phyloP scores from a whole-genome alignment of 2,113 vertebrate genomes.

The Pterocles gutturalis region DNA sequence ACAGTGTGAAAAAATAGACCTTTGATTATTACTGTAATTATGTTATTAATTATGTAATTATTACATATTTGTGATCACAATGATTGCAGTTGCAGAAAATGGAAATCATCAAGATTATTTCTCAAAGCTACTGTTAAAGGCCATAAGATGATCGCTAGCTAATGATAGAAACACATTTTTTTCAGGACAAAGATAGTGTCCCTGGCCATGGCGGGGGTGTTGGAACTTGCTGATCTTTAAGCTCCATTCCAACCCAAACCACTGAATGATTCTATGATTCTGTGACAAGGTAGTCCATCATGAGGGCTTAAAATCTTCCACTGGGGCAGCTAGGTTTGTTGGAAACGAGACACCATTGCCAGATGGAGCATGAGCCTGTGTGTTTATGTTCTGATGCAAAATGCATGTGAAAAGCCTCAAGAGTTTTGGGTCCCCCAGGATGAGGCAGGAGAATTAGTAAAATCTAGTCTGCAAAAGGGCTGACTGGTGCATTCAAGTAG shows the following conservation, averaged over 20 bases:
- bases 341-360: slow-evolving; percentile 1
- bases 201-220: no score
- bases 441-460: background rate
- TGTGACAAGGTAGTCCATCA: background rate
- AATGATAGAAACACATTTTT: background rate
- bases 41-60: background rate
- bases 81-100: background rate
- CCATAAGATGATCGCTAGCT: background rate
- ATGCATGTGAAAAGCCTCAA: background rate
- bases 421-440: background rate
- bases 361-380: slow-evolving; percentile 10
- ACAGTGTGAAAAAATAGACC: background rate
- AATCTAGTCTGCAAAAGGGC: background rate
- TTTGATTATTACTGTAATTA: background rate
- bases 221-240: no score
- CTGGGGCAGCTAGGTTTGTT: background rate
- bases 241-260: no score
- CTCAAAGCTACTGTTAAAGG: background rate
- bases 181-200: background rate
- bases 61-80: background rate
- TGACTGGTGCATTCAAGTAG: background rate
- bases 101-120: background rate
- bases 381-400: background rate
- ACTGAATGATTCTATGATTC: no score
- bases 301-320: background rate